Conservation (phyloP, 2,113 vertebrate genomes). For the Seriola quinqueradiata region DNA sequence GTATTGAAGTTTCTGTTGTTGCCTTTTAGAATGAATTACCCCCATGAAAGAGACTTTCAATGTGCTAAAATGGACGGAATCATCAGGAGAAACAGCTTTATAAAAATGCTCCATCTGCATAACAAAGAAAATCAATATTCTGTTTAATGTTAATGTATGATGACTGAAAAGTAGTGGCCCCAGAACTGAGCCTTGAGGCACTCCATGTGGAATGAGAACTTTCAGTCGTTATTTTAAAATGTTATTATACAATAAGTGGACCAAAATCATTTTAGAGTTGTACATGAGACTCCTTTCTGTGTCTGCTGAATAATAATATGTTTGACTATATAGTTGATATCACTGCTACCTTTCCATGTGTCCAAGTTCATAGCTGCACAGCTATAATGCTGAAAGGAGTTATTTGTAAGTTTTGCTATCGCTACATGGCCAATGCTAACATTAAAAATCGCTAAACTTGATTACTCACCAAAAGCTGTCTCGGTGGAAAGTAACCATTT, state of each 20-base stretch:
- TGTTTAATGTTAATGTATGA: not conserved
- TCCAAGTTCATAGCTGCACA: too few species aligned
- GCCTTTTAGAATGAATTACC: not conserved
- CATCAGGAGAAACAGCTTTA: not conserved
- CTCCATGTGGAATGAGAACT: not conserved
- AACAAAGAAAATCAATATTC: not conserved
- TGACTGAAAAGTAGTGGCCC: not conserved
- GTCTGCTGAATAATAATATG: not conserved
- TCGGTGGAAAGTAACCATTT: too few species aligned
- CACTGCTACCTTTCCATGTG: too few species aligned
- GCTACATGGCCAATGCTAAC: too few species aligned
- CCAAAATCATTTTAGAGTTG: not conserved
- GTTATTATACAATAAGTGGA: not conserved
- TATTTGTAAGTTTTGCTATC: too few species aligned
- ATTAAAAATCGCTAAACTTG: too few species aligned
- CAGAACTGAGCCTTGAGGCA: conserved; percentile 11
- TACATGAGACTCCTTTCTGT: not conserved
- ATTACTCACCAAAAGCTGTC: too few species aligned
- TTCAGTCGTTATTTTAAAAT: too few species aligned
- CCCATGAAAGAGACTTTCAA: not conserved
- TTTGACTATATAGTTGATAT: not conserved
- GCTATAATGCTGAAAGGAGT: not conserved
- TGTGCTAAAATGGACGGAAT: not conserved
- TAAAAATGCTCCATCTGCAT: not conserved
- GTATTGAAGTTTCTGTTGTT: not conserved